These are phyloP conservation scores for Platorchestia sp. DNA, from an alignment of 1,140 invertebrate genomes.

Conservation along the genomic window DNA sequence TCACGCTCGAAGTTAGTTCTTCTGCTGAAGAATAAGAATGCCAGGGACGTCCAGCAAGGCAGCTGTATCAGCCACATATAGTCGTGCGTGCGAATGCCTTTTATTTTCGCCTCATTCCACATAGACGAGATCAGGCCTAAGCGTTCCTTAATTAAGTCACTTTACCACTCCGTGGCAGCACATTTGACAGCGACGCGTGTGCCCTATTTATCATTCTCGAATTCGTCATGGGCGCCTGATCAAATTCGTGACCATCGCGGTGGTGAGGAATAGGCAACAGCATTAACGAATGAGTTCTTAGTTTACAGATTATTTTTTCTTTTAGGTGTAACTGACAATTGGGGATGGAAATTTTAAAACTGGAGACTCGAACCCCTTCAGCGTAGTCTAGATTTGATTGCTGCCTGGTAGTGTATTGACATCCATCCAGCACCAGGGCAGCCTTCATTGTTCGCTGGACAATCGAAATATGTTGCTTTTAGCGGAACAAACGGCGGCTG, in stretches of 20 bases:
- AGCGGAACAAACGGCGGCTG: constrained; percentile 32
- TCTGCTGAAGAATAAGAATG: not conserved
- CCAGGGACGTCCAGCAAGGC: too few relatives aligned
- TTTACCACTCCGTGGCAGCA: not conserved
- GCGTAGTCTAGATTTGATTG: not conserved
- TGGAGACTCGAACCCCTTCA: not conserved
- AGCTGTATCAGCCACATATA: not conserved
- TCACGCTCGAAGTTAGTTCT: not conserved
- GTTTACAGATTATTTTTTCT: not conserved
- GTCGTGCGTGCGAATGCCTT: not conserved
- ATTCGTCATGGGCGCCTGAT: not conserved
- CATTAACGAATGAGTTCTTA: not conserved
- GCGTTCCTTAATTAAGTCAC: constrained; percentile 12
- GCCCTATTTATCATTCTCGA: not conserved
- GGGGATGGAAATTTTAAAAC: not conserved
- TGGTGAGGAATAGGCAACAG: not conserved
- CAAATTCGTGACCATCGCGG: not conserved
- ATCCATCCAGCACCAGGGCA: constrained; percentile 7
- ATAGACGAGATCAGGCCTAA: not conserved
- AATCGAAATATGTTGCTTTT: constrained; percentile 36
- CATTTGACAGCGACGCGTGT: not conserved
- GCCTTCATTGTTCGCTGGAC: constrained; percentile 23
- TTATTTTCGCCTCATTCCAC: not conserved
- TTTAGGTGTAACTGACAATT: not conserved
- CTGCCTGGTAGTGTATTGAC: not conserved